Base-by-base conservation (phyloP, 2,888 invertebrate genomes). In the Drosophila nigricruria region DNA sequence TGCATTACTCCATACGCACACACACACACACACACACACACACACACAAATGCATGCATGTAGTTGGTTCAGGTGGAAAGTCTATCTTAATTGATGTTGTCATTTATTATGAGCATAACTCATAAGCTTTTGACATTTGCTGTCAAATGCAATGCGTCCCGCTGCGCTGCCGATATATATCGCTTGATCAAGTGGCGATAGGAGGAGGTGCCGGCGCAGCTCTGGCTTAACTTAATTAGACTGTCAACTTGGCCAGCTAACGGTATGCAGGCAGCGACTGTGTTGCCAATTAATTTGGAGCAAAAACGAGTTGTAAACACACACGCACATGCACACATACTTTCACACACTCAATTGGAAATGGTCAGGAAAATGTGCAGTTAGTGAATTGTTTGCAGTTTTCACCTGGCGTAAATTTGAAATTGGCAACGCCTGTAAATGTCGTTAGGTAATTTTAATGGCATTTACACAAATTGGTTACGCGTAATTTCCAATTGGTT, bases 91-190 rank as follows among this genome's bases (percentile, higher is more conserved):
- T 67, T 75, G 49, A 70, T 70, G 38, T 20, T 70, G 60, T 58
- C 63, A 75, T 60, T 74, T 53, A 66, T 47, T 43, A 53, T 16
- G 47, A 40, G 43, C 43, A 71, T 75, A 71, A 70, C 30, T 62
- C 65, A 63, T 60, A 42, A 30, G 50, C 25, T 38, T 60, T 68
- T 60, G 68, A 60, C 68, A 68, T 52, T 16, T 36, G 30, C 18
- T 53, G 61, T 57, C 50, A 30, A 10, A 18, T 20, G 40, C 32
- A 36, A 30, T 38, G 18, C n/a, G 38, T 38, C 53, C 25, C 23
- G 36, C 10, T 27, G 20, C 20, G 27, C 16, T 10, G 43, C 42
- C 65, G 68, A 65, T 77, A 77, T 77, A 60, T 43, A 57, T n/a
- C n/a, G n/a, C n/a, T n/a, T n/a, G n/a, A n/a, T n/a, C n/a, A n/a